Evolutionary conservation across 2,797 vertebrate genomes (phyloP), one percentile per base, ranked within the genome.

Genomic region (Poeciliopsis infans): DNA sequence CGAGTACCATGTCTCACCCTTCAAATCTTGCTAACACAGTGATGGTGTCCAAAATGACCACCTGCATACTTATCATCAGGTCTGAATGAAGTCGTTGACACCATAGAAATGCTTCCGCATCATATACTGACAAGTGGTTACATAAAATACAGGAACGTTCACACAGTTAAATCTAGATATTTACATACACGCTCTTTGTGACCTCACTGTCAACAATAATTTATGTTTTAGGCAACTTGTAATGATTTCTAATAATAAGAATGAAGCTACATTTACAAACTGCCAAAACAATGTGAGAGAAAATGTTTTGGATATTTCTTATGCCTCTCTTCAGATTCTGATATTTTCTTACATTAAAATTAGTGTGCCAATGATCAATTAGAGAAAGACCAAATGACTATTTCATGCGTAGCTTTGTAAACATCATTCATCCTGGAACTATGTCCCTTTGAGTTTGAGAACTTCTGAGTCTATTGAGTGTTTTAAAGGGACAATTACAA

Each of bases 11-110:
- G 31, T 72, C n/a, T 7, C 61, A 45, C 23, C 43, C 25, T 78
- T 51, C 39, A 61, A 51, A 78, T 78, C 70, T 49, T 64, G 23
- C 61, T 78, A 74, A 75, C 47, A 69, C 39, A 46, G 39, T n/a
- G 73, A 59, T 36, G 5, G 68, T 31, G 28, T 74, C 23, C 18
- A 74, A 46, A 75, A 69, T 73, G 45, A 51, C 70, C 72, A 57
- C 39, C 23, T 70, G 49, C 8, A n/a, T 61, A 39, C 39, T 68
- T 79, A 68, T 70, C 28, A 75, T 41, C 51, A 31, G 31, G 51
- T 57, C 41, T 75, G 61, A 70, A 75, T 28, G n/a, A 74, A 39
- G 28, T 69, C 47, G 33, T 51, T 66, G 71, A 79, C 71, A 51
- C 45, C 43, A 61, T 64, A 73, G 49, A 72, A 72, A 59, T 51